These are phyloP conservation scores for Lycopodina hypogea DNA, from an alignment of 37 sponge, comb jelly and placozoan genomes.

Conservation along the genomic window DNA sequence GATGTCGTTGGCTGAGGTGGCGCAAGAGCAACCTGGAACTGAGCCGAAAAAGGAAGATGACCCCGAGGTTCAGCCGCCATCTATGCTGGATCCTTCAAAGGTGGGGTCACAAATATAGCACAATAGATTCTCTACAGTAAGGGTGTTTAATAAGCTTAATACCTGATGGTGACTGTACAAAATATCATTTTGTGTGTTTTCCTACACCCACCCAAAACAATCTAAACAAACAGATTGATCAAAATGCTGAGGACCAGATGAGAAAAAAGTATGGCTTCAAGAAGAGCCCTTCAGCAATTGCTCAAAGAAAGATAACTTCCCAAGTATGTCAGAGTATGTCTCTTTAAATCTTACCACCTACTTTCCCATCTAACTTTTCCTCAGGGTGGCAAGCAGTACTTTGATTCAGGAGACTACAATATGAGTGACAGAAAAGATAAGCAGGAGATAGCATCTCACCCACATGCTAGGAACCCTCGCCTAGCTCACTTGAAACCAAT, in stretches of 20 bases:
- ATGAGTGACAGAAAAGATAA: slow-evolving; percentile 18
- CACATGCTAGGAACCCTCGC: slow-evolving; percentile 32
- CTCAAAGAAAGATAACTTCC: slow-evolving; percentile 52
- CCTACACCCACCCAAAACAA: too few relatives aligned
- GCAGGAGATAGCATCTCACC: slow-evolving; percentile 38
- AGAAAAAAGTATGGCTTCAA: slow-evolving; percentile 38
- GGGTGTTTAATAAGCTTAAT: too few relatives aligned
- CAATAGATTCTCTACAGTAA: too few relatives aligned
- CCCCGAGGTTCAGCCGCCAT: too few relatives aligned
- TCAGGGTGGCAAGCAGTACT: slow-evolving; percentile 79
- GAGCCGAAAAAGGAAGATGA: too few relatives aligned
- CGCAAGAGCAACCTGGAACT: too few relatives aligned
- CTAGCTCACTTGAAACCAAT: slow-evolving; percentile 23
- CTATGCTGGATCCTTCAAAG: too few relatives aligned
- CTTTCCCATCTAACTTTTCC: background rate
- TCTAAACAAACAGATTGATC: slow-evolving; percentile 12
- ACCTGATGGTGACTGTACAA: too few relatives aligned
- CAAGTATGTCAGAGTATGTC: background rate
- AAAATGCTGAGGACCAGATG: slow-evolving; percentile 21
- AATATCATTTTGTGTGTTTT: too few relatives aligned
- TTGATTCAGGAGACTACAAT: slow-evolving; percentile 86
- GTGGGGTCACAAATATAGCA: too few relatives aligned
- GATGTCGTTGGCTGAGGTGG: too few relatives aligned
- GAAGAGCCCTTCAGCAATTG: slow-evolving; percentile 23
- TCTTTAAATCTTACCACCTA: background rate